A percentile compares a stretch with the other conserved stretches of the same genome.
These are phyloP conservation scores for Eidolon helvum DNA, from an alignment of 2,113 vertebrate genomes.

Conservation along the genomic window DNA sequence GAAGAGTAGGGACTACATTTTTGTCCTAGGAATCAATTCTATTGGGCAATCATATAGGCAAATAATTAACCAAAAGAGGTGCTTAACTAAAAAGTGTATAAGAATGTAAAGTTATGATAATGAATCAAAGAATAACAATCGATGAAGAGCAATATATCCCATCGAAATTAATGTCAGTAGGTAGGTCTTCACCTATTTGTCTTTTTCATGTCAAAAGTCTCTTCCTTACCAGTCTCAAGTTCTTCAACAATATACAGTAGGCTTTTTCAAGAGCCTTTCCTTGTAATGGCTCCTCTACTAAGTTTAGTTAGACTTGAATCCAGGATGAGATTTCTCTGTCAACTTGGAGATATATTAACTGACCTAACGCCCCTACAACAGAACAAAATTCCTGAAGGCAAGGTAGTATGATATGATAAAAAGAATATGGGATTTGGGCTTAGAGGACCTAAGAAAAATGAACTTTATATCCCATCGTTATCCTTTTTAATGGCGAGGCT, in stretches of 20 bases:
- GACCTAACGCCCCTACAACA: not conserved
- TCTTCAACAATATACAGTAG: not conserved
- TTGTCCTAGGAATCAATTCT: not conserved
- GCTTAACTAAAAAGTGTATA: not conserved
- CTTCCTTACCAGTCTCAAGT: not conserved
- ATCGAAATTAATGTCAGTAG: not conserved
- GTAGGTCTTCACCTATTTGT: not conserved
- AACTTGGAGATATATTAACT: not conserved
- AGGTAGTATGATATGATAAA: not conserved
- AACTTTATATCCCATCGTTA: not conserved
- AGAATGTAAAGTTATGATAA: not conserved
- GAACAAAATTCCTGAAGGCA: not conserved
- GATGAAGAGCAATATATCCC: not conserved
- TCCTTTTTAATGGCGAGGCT: not conserved
- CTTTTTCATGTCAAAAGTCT: not conserved
- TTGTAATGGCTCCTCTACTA: not conserved
- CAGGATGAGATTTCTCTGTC: not conserved
- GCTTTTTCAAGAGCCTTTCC: not conserved
- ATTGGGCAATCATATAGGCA: not conserved
- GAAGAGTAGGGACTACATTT: not conserved
- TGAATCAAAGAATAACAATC: not conserved
- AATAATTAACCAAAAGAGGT: not conserved
- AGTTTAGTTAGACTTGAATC: not conserved
- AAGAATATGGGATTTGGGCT: not conserved
- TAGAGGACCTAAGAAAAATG: not conserved